phyloP scores from a whole-genome alignment of 2,797 vertebrate genomes.

The Argya squamiceps region DNA sequence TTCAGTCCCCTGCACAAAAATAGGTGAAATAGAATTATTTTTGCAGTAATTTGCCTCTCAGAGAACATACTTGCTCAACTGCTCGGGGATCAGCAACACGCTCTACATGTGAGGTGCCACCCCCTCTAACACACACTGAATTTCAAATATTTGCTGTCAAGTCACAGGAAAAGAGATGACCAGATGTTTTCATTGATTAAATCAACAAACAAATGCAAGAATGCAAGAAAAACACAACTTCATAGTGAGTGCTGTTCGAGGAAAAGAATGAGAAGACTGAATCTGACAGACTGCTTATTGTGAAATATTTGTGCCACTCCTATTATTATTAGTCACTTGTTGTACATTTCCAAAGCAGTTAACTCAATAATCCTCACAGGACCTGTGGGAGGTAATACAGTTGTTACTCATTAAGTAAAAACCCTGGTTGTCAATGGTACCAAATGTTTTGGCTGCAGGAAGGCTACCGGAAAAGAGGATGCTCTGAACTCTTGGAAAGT shows the following conservation, averaged over 20 bases:
- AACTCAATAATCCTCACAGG: neutral
- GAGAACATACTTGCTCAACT: neutral
- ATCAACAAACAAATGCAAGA: neutral
- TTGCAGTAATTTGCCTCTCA: neutral
- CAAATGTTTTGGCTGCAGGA: neutral
- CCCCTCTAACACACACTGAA: neutral
- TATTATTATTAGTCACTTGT: neutral
- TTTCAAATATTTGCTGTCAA: conserved; percentile 8
- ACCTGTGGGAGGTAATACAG: neutral
- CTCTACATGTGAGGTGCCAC: neutral
- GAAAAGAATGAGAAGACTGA: neutral
- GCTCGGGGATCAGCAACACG: neutral
- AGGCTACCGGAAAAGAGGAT: neutral
- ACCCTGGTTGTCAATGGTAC: neutral
- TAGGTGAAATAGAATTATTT: neutral
- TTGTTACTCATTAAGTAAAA: neutral
- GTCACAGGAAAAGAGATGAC: neutral
- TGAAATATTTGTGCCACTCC: conserved; percentile 24
- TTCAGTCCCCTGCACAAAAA: neutral
- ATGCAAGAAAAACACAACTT: neutral
- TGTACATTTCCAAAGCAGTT: neutral
- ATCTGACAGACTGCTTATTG: neutral
- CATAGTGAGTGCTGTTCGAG: neutral
- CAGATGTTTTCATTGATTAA: neutral
- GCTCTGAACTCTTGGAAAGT: neutral